Base-by-base conservation (phyloP, 1,140 invertebrate genomes). In the Caenorhabditis inopinata region DNA sequence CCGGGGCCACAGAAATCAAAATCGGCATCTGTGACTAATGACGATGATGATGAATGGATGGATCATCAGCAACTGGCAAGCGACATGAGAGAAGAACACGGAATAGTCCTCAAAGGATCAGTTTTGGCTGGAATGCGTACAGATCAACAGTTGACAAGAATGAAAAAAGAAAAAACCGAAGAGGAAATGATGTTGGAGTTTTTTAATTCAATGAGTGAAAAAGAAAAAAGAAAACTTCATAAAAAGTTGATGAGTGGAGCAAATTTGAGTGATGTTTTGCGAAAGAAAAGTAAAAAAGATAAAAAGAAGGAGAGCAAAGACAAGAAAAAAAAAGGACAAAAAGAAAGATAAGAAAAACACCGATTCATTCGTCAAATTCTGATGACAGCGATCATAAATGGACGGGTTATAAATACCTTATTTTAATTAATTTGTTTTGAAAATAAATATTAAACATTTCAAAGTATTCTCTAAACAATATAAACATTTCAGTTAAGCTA, bases 1-100 rank as follows among this genome's bases (percentile, higher is more conserved):
- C 7, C 27, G 2, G 53, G 45, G 38, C 27, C 18, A 27, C 14
- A 5, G 16, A 18, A n/a, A 25, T 73, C 21, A n/a, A 45, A 62
- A 48, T n/a, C 27, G 18, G 35, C 35, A 74, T 42, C 47, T 14
- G 48, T 9, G 42, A n/a, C n/a, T n/a, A n/a, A 82, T 21, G 73
- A 79, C 32, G 48, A 68, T 27, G 78, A 79, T 12, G 82, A 83
- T 6, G 83, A 83, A 32, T 80, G 80, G 78, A 47, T 76, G 35
- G 83, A 83, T 42, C 29, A 38, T 21, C 25, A 42, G 7, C 35
- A 74, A 46, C 38, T 83, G 29, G 83, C 81, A 3, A 75, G 74
- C 12, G 68, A 83, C 16, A 83, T 83, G 82, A 6, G 74, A 32
- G 83, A 83, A 77, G 83, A 83, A 74, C 83, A 83, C 38, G 83